These are phyloP conservation scores for Cynocephalus volans DNA, from an alignment of 2,113 vertebrate genomes.

Conservation along the genomic window DNA sequence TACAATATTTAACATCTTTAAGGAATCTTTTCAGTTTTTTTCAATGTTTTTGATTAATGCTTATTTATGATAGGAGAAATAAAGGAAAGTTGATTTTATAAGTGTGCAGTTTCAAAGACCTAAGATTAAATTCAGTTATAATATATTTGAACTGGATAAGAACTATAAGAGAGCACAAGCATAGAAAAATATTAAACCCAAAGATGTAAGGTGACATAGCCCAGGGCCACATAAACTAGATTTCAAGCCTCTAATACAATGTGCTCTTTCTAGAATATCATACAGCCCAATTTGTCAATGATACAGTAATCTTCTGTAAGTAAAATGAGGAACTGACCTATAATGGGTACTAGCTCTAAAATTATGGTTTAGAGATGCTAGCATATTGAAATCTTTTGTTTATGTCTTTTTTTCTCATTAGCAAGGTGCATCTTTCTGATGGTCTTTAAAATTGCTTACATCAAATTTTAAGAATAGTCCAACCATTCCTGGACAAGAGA, in stretches of 20 bases:
- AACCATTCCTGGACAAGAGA: conserved; percentile 64
- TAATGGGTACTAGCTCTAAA: background rate
- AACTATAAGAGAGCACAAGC: background rate
- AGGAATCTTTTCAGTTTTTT: background rate
- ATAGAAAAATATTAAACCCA: conserved; percentile 9
- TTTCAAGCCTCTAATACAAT: background rate
- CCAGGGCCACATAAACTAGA: background rate
- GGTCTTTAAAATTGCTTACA: conserved; percentile 67
- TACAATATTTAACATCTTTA: conserved; percentile 49
- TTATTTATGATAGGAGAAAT: conserved; percentile 35
- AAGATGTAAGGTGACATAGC: background rate
- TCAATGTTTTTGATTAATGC: background rate
- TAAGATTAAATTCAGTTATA: conserved; percentile 14
- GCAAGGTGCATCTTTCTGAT: conserved; percentile 28
- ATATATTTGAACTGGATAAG: conserved; percentile 8
- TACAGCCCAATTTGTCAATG: background rate
- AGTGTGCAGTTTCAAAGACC: background rate
- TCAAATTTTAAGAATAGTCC: conserved; percentile 58
- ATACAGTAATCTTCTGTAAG: background rate
- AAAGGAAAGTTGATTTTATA: conserved; percentile 54
- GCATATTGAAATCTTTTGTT: conserved; percentile 30
- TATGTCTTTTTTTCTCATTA: conserved; percentile 56
- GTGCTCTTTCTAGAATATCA: background rate
- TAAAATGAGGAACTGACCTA: background rate
- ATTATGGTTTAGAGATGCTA: background rate